Evolutionary conservation across 2,888 invertebrate species (phyloP).

Genomic region (Pterostichus niger): DNA sequence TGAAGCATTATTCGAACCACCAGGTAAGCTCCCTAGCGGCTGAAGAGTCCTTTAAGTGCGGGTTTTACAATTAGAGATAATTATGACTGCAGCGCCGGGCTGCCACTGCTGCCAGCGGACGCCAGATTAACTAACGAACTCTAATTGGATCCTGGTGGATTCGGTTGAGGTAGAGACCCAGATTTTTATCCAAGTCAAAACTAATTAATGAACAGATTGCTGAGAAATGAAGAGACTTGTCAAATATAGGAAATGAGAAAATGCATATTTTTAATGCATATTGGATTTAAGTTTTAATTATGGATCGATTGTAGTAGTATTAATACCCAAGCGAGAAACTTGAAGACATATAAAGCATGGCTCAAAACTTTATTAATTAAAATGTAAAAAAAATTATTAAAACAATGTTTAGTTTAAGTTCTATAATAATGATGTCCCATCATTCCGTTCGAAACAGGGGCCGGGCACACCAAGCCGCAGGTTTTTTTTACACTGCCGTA

Average conservation of each 20-base stretch:
- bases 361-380: no score
- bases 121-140: constrained; percentile 75
- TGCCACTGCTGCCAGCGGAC: constrained; percentile 70
- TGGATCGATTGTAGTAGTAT: constrained; percentile 34
- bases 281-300: constrained; percentile 59
- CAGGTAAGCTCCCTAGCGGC: constrained; percentile 1
- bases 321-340: background rate
- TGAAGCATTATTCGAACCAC: constrained; percentile 59
- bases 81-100: constrained; percentile 73
- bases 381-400: no score
- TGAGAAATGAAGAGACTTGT: background rate
- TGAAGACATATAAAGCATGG: no score
- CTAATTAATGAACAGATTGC: constrained; percentile 53
- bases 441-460: no score
- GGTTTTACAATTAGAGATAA: constrained; percentile 76
- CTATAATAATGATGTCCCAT: no score
- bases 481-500: no score
- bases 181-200: constrained; percentile 50
- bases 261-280: constrained; percentile 59
- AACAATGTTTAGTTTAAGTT: no score
- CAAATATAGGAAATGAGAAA: constrained; percentile 32
- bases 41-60: constrained; percentile 69
- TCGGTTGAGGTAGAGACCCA: constrained; percentile 16
- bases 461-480: no score
- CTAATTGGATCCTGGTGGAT: constrained; percentile 72